Base-by-base conservation (phyloP, 2,888 invertebrate genomes). In the Cotesia congregata region DNA sequence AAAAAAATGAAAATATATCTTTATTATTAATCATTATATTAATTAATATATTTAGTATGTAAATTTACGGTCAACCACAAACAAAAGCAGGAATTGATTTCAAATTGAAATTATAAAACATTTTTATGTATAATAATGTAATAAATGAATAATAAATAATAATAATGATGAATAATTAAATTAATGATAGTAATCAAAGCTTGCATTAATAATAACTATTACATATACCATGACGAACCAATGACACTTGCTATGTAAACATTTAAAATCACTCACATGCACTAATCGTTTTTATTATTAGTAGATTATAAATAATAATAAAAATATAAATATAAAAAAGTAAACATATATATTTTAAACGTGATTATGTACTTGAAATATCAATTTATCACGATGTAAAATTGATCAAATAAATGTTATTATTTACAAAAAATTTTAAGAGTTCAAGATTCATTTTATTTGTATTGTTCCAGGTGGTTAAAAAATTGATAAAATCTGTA, bases 231-330 rank as follows among this genome's bases (percentile, higher is more conserved):
- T 80, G 84, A 85, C 81, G 83, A 83, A 85, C 82, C 82, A 83
- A 82, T 82, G 83, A 84, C 80, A 85, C 82, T 84, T 82, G 85
- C 85, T 85, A 82, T 85, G 84, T 85, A 85, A 84, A 85, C 84
- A 85, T 85, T 86, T 83, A 83, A 50, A 61, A 71, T 86, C 83
- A 82, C 85, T 86, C 85, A 87, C 83, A 87, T 87, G 83, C 83
- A 87, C 86, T 88, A 88, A 87, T 88, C 85, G 86, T 85, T 85
- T 87, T 86, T 84, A 88, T 86, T 84, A 88, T 86, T 85, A 86
- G 85, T 83, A 85, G 85, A 85, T 79, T 82, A 86, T 85, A 84
- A 80, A 79, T 79, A 50, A 12, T 50, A 50, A 50, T 50, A 50
- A 50, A 50, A 50, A 7, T 50, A 50, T 50, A 50, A 50, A 50